phyloP scores from a whole-genome alignment of 2,888 invertebrate species.

The Druceiella hillmani region DNA sequence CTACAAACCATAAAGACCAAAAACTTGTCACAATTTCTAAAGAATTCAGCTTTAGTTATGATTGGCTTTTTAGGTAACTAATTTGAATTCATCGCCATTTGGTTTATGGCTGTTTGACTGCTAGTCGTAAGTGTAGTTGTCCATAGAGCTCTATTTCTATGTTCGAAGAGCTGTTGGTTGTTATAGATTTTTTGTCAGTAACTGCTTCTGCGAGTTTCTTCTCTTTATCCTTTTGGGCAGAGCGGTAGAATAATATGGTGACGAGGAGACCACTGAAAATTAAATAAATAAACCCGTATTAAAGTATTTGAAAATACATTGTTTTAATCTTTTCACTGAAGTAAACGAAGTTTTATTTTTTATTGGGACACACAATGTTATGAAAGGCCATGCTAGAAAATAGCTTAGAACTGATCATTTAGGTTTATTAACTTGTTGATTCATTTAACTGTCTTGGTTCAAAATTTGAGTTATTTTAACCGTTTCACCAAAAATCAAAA shows the following conservation, averaged over 20 bases:
- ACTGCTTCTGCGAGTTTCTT: constrained; percentile 21
- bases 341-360: too few relatives aligned
- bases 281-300: constrained; percentile 14
- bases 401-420: too few relatives aligned
- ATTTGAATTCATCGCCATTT: background rate
- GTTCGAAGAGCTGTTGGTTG: constrained; percentile 28
- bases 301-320: too few relatives aligned
- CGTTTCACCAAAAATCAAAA: too few relatives aligned
- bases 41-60: constrained; percentile 24
- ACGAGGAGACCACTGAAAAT: constrained; percentile 53
- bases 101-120: background rate
- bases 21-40: constrained; percentile 29
- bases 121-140: background rate
- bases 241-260: constrained; percentile 53
- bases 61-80: constrained; percentile 20
- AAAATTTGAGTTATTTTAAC: too few relatives aligned
- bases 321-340: too few relatives aligned
- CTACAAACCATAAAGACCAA: constrained; percentile 32
- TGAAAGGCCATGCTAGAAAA: too few relatives aligned
- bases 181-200: constrained; percentile 20
- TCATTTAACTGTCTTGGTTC: too few relatives aligned
- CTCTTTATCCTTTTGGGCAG: constrained; percentile 34
- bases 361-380: too few relatives aligned
- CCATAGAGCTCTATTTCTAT: constrained; percentile 6
- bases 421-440: too few relatives aligned